Evolutionary conservation across 1,140 invertebrate genomes (phyloP).

Genomic region (Brachionus manjavacas): DNA sequence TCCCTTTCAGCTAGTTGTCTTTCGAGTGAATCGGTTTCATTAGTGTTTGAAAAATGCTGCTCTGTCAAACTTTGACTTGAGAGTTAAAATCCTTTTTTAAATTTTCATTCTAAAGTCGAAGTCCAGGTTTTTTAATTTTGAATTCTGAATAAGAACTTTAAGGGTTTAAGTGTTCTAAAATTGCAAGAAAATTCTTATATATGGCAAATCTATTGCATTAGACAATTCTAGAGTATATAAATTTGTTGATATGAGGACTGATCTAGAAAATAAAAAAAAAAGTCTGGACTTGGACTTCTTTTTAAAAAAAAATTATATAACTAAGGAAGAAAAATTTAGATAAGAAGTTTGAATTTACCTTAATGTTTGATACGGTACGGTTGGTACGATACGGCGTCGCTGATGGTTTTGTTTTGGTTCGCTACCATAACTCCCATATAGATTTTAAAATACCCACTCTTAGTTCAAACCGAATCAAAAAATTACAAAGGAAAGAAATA

Average conservation of each 20-base stretch:
- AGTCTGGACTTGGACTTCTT: background rate
- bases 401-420: background rate
- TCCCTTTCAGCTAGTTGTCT: background rate
- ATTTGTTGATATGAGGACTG: background rate
- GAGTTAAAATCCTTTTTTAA: background rate
- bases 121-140: background rate
- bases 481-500: background rate
- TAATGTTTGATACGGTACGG: background rate
- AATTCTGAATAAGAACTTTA: background rate
- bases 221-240: background rate
- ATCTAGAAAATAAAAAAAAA: background rate
- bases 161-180: too few species aligned
- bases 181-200: background rate
- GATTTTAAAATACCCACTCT: background rate
- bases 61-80: too few species aligned
- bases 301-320: too few species aligned
- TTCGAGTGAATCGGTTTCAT: background rate
- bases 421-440: background rate
- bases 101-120: background rate
- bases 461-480: background rate
- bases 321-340: background rate
- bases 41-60: background rate
- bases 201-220: background rate
- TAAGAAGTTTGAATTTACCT: background rate
- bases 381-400: background rate